Base-by-base conservation (phyloP, 2,888 invertebrate species). In the Choreutis nemorana region DNA sequence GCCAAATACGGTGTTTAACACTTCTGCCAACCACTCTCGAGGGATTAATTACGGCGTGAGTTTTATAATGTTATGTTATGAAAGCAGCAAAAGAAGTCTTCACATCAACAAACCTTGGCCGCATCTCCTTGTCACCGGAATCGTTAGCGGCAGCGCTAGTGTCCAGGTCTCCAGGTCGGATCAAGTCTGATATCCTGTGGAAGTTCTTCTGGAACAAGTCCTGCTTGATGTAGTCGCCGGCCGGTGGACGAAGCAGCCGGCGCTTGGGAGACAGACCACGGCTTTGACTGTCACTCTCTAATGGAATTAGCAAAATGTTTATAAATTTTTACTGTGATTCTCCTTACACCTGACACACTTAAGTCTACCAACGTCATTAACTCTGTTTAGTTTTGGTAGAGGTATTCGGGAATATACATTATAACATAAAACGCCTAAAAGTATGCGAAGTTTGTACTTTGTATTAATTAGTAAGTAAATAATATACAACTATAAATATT, bases 211-310 rank as follows among this genome's bases (percentile, higher is more conserved):
- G 73, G 39, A 82, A 83, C 1, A 83, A 49, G 38, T 81, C 81
- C 0, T 81, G 83, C 42, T 82, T 83, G 29, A 84, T 81, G 41
- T 83, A 85, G 40, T 83, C 84, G 0, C 66, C 72, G 0, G 83
- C 80, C 4, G 84, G 80, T 0, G 84, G 84, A 30, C 82, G 80
- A 0, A 84, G 55, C 2, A 84, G 50, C 22, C 83, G 82, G 4
- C 77, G 60, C 1, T 67, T 52, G 0, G 77, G 73, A 0, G 73
- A 73, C 0, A 58, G 42, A 1, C 60, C 61, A 2, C 42, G 48
- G 14, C 44, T 51, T n/a, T n/a, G n/a, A n/a, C n/a, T n/a, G 3
- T 65, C 64, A 6, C 51, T 60, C 9, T 67, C 66, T 64, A 14
- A 23, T 12, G 34, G 42, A 35, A 9, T 35, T 29, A 6, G 5